Percentiles rank a stretch among this genome's conserved stretches.
Conservation (phyloP, 2,113 vertebrate genomes). For the Sitta europaea region DNA sequence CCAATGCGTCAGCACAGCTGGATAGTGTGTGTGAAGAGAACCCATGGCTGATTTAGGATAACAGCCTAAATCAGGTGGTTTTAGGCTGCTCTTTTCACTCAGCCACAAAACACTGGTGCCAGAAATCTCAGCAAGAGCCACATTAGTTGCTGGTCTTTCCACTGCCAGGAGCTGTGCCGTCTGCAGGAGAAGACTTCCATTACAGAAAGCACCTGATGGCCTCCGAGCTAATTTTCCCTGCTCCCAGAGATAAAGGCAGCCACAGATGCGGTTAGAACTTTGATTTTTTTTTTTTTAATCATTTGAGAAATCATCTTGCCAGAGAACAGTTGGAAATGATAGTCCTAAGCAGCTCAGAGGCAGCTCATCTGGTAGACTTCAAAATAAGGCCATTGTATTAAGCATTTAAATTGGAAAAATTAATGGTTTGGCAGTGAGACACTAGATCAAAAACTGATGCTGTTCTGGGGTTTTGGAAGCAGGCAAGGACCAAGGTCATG, state of each 20-base stretch:
- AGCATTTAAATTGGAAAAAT: not conserved
- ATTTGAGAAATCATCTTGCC: constrained; percentile 22
- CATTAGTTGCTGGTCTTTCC: constrained; percentile 14
- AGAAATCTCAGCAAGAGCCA: not conserved
- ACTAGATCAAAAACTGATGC: not conserved
- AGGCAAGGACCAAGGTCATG: not conserved
- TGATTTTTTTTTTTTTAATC: not conserved
- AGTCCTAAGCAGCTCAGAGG: not conserved
- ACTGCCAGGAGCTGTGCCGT: not conserved
- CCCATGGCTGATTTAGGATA: not conserved
- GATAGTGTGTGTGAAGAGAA: constrained; percentile 35
- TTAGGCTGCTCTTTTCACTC: constrained; percentile 17
- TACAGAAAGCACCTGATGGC: constrained; percentile 3
- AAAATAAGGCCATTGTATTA: constrained; percentile 6
- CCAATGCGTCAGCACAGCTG: constrained; percentile 37
- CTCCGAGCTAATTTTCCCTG: not conserved
- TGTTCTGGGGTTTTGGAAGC: not conserved
- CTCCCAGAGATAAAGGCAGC: not conserved
- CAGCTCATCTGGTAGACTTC: constrained; percentile 15
- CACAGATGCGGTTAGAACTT: constrained; percentile 24
- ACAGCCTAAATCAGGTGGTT: not conserved
- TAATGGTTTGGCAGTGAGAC: not conserved
- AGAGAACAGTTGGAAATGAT: constrained; percentile 29
- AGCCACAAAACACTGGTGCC: not conserved
- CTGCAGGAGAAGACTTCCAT: constrained; percentile 4